Percentiles rank a stretch among this genome's conserved stretches.
phyloP scores from a whole-genome alignment of 2,113 vertebrate species.

The Apaloderma vittatum region DNA sequence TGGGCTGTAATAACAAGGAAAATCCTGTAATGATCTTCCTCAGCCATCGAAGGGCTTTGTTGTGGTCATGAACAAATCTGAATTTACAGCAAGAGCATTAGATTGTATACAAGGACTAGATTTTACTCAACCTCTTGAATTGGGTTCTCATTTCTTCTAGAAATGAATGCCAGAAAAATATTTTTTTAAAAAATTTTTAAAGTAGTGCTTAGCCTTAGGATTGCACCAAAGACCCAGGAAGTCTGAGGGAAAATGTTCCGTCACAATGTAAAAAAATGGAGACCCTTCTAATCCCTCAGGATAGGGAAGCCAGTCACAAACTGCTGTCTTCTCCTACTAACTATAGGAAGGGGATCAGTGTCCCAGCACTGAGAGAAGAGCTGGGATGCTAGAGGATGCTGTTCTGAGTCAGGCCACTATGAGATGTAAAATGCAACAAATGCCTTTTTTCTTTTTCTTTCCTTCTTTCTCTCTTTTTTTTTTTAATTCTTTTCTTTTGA shows the following conservation, averaged over 20 bases:
- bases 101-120: slow-evolving; percentile 19
- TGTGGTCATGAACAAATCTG: slow-evolving; percentile 41
- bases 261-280: not conserved
- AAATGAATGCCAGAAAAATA: not conserved
- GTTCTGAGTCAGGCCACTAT: not conserved
- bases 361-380: not conserved
- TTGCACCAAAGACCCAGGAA: not conserved
- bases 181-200: not conserved
- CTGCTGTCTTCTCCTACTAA: not conserved
- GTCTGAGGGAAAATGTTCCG: not conserved
- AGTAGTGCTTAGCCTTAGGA: not conserved
- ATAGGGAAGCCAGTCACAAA: not conserved
- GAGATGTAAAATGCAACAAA: not conserved
- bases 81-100: not conserved
- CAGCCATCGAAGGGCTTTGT: slow-evolving; percentile 24
- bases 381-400: not conserved
- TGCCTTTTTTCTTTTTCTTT: not conserved
- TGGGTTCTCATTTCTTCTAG: not conserved
- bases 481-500: not conserved
- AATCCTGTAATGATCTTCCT: slow-evolving; percentile 69
- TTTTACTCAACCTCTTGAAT: slow-evolving; percentile 35
- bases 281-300: not conserved
- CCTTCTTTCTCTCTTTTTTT: fast-evolving
- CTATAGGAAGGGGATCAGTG: not conserved
- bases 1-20: slow-evolving; percentile 54